phyloP scores from a whole-genome alignment of 92 coral and sea anemone genomes.

The Phenganax marumi region DNA sequence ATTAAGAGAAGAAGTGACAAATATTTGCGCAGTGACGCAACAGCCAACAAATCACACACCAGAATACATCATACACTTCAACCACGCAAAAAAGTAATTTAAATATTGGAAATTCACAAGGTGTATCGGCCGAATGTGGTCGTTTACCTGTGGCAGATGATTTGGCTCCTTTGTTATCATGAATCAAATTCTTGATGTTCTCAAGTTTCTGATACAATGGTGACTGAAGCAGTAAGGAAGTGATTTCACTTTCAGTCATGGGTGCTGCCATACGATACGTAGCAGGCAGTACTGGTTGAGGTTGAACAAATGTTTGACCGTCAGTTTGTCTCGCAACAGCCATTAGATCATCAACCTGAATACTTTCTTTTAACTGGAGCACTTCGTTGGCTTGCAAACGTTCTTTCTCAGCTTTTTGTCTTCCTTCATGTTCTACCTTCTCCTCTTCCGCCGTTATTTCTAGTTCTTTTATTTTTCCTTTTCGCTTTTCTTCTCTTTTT shows the following conservation, averaged over 20 bases:
- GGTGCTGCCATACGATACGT: slow-evolving; percentile 97
- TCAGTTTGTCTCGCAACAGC: slow-evolving; percentile 78
- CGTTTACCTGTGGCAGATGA: slow-evolving; percentile 23
- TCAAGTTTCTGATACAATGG: slow-evolving; percentile 96
- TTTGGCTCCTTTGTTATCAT: slow-evolving; percentile 80
- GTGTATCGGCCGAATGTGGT: not conserved
- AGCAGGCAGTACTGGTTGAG: slow-evolving; percentile 69
- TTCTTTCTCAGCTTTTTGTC: slow-evolving; percentile 79
- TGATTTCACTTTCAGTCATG: slow-evolving; percentile 88
- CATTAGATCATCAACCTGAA: slow-evolving; percentile 93
- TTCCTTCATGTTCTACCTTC: slow-evolving; percentile 76
- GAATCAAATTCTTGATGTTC: slow-evolving; percentile 73
- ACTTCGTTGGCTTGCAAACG: slow-evolving; percentile 72
- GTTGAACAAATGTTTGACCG: slow-evolving; percentile 53
- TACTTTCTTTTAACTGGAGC: slow-evolving; percentile 84
- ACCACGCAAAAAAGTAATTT: no score
- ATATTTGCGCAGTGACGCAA: not conserved
- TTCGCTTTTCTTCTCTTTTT: slow-evolving; percentile 79
- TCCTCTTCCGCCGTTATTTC: slow-evolving; percentile 68
- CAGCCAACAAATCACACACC: no score
- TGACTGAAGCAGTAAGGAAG: slow-evolving; percentile 79
- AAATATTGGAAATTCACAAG: no score
- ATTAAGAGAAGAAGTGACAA: no score
- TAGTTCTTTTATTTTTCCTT: slow-evolving; percentile 71
- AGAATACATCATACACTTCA: no score